Percentiles rank a stretch among this genome's conserved stretches.
phyloP scores from a whole-genome alignment of 53 echinoderm and acorn worm species.

The Temnopleurus reevesii region DNA sequence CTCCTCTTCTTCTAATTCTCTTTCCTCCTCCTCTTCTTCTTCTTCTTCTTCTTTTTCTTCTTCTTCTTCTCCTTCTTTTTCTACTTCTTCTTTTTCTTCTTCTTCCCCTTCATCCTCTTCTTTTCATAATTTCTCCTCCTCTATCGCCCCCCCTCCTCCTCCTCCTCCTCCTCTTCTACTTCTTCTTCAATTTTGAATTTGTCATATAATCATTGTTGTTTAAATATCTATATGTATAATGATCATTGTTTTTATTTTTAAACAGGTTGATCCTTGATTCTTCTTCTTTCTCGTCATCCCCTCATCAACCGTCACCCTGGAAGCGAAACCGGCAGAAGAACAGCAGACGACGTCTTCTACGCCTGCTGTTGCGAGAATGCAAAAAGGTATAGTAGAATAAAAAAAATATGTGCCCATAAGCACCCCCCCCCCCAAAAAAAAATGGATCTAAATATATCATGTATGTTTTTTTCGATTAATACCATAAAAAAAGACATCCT shows the following conservation, averaged over 20 bases:
- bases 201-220: not conserved
- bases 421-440: too few species aligned
- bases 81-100: too few species aligned
- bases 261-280: constrained; percentile 3
- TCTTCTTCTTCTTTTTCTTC: not conserved
- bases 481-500: too few species aligned
- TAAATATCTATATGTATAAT: not conserved
- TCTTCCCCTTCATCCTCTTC: not conserved
- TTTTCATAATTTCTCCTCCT: not conserved
- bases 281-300: not conserved
- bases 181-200: not conserved
- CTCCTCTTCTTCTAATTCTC: too few species aligned
- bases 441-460: too few species aligned
- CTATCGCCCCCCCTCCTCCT: too few species aligned
- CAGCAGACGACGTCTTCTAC: constrained; percentile 33
- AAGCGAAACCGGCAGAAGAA: constrained; percentile 24
- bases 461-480: too few species aligned
- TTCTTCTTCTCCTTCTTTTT: too few species aligned
- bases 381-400: too few species aligned
- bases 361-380: constrained; percentile 52
- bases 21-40: not conserved
- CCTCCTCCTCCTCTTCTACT: not conserved
- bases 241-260: not conserved
- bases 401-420: too few species aligned
- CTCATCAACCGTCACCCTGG: constrained; percentile 12